These are phyloP conservation scores for Thamnaconus septentrionalis DNA, from an alignment of 2,113 vertebrate genomes.

Conservation along the genomic window DNA sequence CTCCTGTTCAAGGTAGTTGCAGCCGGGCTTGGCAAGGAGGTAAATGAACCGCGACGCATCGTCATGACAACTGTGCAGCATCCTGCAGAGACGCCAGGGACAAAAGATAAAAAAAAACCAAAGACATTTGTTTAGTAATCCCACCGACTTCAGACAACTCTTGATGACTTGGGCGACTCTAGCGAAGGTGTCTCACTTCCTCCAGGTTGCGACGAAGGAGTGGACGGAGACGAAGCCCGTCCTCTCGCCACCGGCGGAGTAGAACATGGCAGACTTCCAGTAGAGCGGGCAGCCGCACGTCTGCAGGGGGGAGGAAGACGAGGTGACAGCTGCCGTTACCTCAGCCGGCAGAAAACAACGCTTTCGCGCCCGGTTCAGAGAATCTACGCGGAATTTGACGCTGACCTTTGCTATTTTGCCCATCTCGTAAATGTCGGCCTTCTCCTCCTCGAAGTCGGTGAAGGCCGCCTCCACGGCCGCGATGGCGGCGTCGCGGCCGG, in stretches of 20 bases:
- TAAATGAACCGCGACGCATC: slow-evolving; percentile 90
- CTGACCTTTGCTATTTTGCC: slow-evolving; percentile 94
- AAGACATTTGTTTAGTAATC: neutral
- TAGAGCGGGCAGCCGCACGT: slow-evolving; percentile 92
- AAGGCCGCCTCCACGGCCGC: slow-evolving; percentile 85
- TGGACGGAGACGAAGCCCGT: slow-evolving; percentile 90
- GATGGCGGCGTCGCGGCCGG: slow-evolving; percentile 85
- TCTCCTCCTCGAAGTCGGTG: slow-evolving; percentile 89
- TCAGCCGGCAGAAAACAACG: too few relatives aligned
- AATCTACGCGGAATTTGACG: too few relatives aligned
- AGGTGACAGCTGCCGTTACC: neutral
- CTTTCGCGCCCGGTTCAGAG: too few relatives aligned
- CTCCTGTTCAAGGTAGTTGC: slow-evolving; percentile 89
- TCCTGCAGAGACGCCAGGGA: slow-evolving; percentile 66
- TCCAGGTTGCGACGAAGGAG: slow-evolving; percentile 91
- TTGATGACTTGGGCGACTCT: neutral
- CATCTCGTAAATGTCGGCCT: slow-evolving; percentile 93
- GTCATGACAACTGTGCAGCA: slow-evolving; percentile 90
- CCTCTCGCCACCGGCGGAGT: slow-evolving; percentile 88
- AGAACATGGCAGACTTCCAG: slow-evolving; percentile 97
- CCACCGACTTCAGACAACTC: neutral
- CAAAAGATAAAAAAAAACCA: neutral
- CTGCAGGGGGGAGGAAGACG: slow-evolving; percentile 72
- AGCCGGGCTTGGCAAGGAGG: slow-evolving; percentile 89
- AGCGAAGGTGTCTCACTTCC: slow-evolving; percentile 81